phyloP scores from a whole-genome alignment of 2,797 vertebrate species.

The Miichthys miiuy region DNA sequence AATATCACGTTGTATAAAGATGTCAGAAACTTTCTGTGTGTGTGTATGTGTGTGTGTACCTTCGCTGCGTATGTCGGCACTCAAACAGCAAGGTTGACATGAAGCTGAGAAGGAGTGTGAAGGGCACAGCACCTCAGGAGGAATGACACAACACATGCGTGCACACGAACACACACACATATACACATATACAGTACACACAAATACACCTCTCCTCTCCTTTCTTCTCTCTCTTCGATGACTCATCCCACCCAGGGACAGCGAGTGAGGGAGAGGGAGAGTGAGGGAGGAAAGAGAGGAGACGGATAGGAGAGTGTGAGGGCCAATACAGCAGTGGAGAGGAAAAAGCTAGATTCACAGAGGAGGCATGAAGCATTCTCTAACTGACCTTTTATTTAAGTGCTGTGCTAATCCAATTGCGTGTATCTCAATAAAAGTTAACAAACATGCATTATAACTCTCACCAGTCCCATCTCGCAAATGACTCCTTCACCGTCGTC shows the following conservation, averaged over 20 bases:
- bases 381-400: conserved; percentile 68
- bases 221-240: conserved; percentile 76
- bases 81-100: conserved; percentile 70
- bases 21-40: conserved; percentile 3
- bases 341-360: conserved; percentile 47
- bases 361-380: conserved; percentile 50
- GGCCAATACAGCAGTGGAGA: conserved; percentile 45
- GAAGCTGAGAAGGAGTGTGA: conserved; percentile 76
- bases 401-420: conserved; percentile 50
- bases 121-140: conserved; percentile 80
- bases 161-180: conserved; percentile 35
- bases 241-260: conserved; percentile 83
- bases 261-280: conserved; percentile 51
- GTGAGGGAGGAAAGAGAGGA: conserved; percentile 54
- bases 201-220: conserved; percentile 67
- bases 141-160: conserved; percentile 66
- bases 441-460: conserved; percentile 22
- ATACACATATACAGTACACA: conserved; percentile 46
- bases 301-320: conserved; percentile 55
- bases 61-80: conserved; percentile 52
- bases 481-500: conserved; percentile 17
- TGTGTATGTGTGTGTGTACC: conserved; percentile 23
- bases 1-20: not conserved
- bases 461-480: conserved; percentile 24
- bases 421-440: conserved; percentile 49